Evolutionary conservation across 2,888 invertebrate species (phyloP), one percentile per base, ranked within the genome.

Genomic region (Euspilapteryx auroguttella): DNA sequence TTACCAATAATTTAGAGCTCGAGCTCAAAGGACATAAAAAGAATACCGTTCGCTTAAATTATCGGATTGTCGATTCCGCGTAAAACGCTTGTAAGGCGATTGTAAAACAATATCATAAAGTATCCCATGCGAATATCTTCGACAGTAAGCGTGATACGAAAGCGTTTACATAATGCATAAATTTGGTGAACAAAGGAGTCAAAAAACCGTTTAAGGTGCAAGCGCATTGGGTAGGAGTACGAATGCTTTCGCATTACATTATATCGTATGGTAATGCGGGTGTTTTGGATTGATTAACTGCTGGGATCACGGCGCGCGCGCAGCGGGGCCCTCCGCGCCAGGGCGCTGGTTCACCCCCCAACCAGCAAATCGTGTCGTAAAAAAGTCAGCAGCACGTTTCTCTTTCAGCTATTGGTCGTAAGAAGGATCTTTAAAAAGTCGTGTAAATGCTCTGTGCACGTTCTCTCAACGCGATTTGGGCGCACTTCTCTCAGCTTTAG

Each of bases 191-290:
- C 73, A 75, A 75, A 71, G 62, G 69, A 54, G 49, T 62, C 55
- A 55, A 57, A 58, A 62, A 58, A 63, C 62, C 68, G 61, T 71
- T 71, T 71, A 71, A 68, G 68, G 30, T 21, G 24, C 12, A 29
- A 11, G 64, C 45, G 47, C 56, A 66, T 54, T 21, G 28, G 58
- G 27, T 53, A 45, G 55, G 55, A 58, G 27, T 53, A 45, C 56
- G 55, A 59, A 61, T 65, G 56, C 59, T 55, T 49, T 54, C 56
- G 61, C 61, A 58, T 71, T 63, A 63, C 63, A 62, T 66, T 66
- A 64, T 38, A 64, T 65, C 64, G 65, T 73, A 73, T 73, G 71
- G 65, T 75, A 73, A 75, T 73, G 69, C 65, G 68, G 65, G 68
- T 71, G 69, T 71, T 62, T 48, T 55, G 59, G 57, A 68, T 68